Conservation (phyloP, 1,140 invertebrate species). For the Penaeus vannamei region DNA sequence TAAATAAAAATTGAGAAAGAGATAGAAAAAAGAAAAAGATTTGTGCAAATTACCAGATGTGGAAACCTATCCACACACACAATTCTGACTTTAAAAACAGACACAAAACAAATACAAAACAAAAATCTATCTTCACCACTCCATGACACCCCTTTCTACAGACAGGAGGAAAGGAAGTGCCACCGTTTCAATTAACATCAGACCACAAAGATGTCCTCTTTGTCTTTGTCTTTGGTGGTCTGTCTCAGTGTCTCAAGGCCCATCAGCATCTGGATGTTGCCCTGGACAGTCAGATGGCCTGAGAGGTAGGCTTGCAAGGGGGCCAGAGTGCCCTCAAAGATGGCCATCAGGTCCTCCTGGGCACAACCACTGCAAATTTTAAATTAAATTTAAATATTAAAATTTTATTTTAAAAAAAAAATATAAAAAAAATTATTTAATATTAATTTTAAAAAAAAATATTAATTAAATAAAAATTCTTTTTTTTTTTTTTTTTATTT, state of each 20-base stretch:
- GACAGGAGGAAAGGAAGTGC: neutral
- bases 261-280: conserved; percentile 66
- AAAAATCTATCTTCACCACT: neutral
- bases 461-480: too few relatives aligned
- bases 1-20: too few relatives aligned
- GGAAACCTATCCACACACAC: too few relatives aligned
- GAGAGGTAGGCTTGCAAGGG: conserved; percentile 67
- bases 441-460: too few relatives aligned
- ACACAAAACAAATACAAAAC: neutral
- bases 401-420: too few relatives aligned
- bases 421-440: too few relatives aligned
- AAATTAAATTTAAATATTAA: too few relatives aligned
- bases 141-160: neutral
- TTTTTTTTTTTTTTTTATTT: too few relatives aligned
- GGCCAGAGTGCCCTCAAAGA: conserved; percentile 63
- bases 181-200: conserved; percentile 3
- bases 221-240: conserved; percentile 46
- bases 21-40: too few relatives aligned
- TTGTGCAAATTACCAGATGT: too few relatives aligned
- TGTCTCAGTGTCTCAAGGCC: conserved; percentile 63
- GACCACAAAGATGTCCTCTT: conserved; percentile 58
- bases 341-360: conserved; percentile 63
- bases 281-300: conserved; percentile 65
- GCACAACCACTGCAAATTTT: conserved; percentile 64
- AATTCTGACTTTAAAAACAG: too few relatives aligned